A percentile compares a stretch with the other conserved stretches of the same genome.
Evolutionary conservation across 1,140 invertebrate genomes (phyloP).

Genomic region (Tetragonula clypearis): DNA sequence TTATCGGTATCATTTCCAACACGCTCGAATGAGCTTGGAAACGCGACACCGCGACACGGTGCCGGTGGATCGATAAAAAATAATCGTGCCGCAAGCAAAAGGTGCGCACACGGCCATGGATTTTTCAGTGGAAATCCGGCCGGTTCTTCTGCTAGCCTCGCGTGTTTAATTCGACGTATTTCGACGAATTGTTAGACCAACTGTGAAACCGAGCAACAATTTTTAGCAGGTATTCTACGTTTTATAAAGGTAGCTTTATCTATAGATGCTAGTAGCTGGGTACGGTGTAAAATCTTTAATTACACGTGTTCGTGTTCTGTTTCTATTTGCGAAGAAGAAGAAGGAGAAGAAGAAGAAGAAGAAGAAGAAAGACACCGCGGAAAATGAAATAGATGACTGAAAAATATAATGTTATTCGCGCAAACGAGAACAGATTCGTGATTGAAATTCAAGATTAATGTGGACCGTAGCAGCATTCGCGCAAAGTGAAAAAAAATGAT

Average conservation of each 20-base stretch:
- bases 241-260: conserved; percentile 53
- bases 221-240: conserved; percentile 61
- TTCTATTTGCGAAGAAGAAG: not conserved
- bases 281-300: conserved; percentile 5
- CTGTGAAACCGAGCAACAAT: conserved; percentile 57
- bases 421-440: conserved; percentile 31
- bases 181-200: conserved; percentile 43
- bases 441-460: conserved; percentile 62
- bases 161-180: conserved; percentile 53
- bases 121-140: conserved; percentile 50
- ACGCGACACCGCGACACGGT: not conserved
- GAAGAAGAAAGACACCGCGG: not conserved
- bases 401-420: conserved; percentile 28
- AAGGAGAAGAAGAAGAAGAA: no score
- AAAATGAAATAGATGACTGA: not conserved
- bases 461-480: not conserved
- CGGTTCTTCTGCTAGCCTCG: not conserved
- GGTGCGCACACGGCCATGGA: conserved; percentile 8
- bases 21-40: not conserved
- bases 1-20: not conserved
- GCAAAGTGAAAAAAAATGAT: not conserved
- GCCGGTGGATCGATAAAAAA: not conserved
- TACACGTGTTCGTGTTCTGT: not conserved
- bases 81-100: conserved; percentile 19
- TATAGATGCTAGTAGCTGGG: not conserved